phyloP scores from a whole-genome alignment of 1,140 invertebrate species.

The Drosophila tristis region DNA sequence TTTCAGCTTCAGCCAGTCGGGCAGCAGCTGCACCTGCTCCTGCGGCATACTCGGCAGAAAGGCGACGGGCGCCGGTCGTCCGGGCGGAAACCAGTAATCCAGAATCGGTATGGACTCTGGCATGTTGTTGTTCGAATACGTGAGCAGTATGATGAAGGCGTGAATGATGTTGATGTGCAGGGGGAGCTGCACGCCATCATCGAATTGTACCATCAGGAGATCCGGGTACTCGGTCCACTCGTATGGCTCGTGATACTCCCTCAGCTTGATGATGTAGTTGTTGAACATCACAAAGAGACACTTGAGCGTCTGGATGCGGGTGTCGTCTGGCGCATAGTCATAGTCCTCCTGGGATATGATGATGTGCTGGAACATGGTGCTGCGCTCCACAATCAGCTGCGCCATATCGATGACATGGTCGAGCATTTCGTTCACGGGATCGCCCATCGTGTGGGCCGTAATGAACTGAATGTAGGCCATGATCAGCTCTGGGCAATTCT shows the following conservation, averaged over 20 bases:
- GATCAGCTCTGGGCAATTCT: constrained; percentile 93
- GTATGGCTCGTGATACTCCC: constrained; percentile 87
- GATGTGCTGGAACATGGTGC: constrained; percentile 93
- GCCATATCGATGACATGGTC: constrained; percentile 92
- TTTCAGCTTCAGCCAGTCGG: constrained; percentile 96
- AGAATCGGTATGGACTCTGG: constrained; percentile 86
- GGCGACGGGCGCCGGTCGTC: constrained; percentile 89
- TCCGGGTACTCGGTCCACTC: constrained; percentile 89
- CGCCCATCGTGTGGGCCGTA: constrained; percentile 89
- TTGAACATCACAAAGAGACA: constrained; percentile 84
- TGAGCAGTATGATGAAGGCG: constrained; percentile 96
- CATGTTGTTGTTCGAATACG: constrained; percentile 84
- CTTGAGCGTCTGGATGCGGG: constrained; percentile 90
- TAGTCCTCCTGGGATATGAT: constrained; percentile 87
- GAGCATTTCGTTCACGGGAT: constrained; percentile 87
- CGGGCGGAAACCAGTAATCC: constrained; percentile 91
- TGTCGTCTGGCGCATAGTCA: constrained; percentile 85
- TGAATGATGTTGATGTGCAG: constrained; percentile 96
- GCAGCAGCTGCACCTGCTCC: constrained; percentile 93
- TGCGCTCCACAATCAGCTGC: constrained; percentile 96
- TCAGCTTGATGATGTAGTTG: constrained; percentile 84
- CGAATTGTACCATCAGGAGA: constrained; percentile 92
- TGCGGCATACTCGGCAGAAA: constrained; percentile 91
- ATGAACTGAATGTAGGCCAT: constrained; percentile 95
- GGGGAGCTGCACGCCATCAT: constrained; percentile 91